A percentile compares a stretch with the other conserved stretches of the same genome.
phyloP scores from a whole-genome alignment of 2,797 vertebrate species.

The Schizopygopsis pylzovi region DNA sequence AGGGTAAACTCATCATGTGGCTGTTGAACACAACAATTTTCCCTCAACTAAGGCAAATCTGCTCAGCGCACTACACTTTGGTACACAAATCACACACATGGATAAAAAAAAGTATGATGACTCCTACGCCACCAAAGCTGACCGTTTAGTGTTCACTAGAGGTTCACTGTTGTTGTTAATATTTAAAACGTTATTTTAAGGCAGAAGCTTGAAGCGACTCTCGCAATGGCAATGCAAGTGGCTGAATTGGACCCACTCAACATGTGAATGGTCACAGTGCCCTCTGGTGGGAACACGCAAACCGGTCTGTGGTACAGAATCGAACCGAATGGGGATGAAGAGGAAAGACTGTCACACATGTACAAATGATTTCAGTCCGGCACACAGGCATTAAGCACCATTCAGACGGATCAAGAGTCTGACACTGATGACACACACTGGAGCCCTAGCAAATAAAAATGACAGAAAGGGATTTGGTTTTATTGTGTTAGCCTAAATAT shows the following conservation, averaged over 20 bases:
- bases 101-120: background rate
- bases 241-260: slow-evolving; percentile 2
- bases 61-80: background rate
- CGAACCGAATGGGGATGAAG: background rate
- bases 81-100: slow-evolving; percentile 6
- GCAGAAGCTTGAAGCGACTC: slow-evolving; percentile 19
- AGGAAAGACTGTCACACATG: background rate
- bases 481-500: slow-evolving; percentile 22
- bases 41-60: slow-evolving; percentile 38
- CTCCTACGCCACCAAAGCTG: background rate
- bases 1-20: slow-evolving; percentile 26
- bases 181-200: slow-evolving; percentile 35
- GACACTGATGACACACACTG: slow-evolving; percentile 35
- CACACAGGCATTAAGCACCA: slow-evolving; percentile 50
- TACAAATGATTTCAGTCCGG: slow-evolving; percentile 33
- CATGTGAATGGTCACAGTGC: slow-evolving; percentile 55
- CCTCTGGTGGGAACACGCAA: slow-evolving; percentile 69
- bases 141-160: slow-evolving; percentile 31
- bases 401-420: slow-evolving; percentile 28
- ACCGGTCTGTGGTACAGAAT: background rate
- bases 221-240: background rate
- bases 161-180: slow-evolving; percentile 30
- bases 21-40: slow-evolving; percentile 15
- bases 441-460: slow-evolving; percentile 1
- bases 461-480: background rate